Evolutionary conservation across 2,888 invertebrate species (phyloP).

Genomic region (Tetramorium bicarinatum): DNA sequence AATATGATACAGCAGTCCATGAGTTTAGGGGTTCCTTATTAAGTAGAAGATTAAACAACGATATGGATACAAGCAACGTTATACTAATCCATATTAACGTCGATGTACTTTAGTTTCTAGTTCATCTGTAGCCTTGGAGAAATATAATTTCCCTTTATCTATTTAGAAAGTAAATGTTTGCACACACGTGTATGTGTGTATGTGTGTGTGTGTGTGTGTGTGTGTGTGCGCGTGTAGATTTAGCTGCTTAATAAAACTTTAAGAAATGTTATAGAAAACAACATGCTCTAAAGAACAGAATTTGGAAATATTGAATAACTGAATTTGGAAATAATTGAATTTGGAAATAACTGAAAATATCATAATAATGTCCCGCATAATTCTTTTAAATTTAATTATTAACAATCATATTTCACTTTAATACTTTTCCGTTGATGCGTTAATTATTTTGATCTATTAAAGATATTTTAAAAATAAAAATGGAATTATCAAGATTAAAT

Average conservation of each 20-base stretch:
- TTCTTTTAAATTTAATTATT: neutral
- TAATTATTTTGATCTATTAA: conserved; percentile 1
- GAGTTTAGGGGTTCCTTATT: conserved; percentile 62
- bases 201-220: no score
- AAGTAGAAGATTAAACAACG: conserved; percentile 66
- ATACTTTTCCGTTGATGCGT: neutral
- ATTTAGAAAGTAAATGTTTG: conserved; percentile 4
- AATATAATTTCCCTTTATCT: conserved; percentile 17
- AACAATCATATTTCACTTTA: neutral
- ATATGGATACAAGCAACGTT: conserved; percentile 30
- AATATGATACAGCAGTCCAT: conserved; percentile 54
- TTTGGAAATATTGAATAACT: neutral
- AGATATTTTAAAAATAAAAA: neutral
- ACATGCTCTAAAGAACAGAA: neutral
- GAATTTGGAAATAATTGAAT: no score
- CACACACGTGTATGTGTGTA: no score
- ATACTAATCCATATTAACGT: conserved; percentile 30
- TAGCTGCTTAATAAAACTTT: neutral
- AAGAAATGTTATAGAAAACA: neutral
- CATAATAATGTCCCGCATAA: neutral
- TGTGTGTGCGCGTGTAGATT: neutral
- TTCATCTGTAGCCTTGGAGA: conserved; percentile 8
- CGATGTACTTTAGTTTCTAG: neutral
- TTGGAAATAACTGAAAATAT: neutral
- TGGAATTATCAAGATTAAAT: neutral